These are phyloP conservation scores for Onychomys arenicola DNA, from an alignment of 2,797 vertebrate genomes.

Conservation along the genomic window DNA sequence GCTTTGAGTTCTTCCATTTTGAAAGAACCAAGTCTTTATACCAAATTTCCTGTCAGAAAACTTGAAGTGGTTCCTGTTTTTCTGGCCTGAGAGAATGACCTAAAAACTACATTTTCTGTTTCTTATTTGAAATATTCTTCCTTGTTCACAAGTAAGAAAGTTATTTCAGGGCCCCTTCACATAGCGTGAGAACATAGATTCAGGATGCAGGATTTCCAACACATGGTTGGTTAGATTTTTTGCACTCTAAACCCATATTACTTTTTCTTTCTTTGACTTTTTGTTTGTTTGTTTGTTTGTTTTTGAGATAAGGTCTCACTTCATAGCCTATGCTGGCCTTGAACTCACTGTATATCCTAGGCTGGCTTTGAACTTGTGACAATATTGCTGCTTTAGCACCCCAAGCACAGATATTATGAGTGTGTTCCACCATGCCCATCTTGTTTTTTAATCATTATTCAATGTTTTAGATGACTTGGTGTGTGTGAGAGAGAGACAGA, in stretches of 20 bases:
- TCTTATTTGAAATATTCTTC: neutral
- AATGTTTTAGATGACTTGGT: neutral
- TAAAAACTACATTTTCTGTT: neutral
- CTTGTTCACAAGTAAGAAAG: neutral
- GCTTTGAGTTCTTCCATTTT: neutral
- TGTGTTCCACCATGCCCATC: neutral
- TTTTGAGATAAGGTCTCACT: neutral
- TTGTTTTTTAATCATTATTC: slow-evolving; percentile 12
- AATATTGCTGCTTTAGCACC: neutral
- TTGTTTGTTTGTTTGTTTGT: too few relatives aligned
- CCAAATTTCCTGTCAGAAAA: neutral
- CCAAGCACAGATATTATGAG: neutral
- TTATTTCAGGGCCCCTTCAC: neutral
- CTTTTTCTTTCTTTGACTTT: neutral
- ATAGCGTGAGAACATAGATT: neutral
- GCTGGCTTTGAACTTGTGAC: neutral
- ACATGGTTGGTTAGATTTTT: neutral
- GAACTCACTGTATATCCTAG: neutral
- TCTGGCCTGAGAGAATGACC: neutral
- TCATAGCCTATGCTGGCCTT: neutral
- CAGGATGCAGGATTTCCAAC: neutral
- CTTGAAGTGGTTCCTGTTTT: neutral
- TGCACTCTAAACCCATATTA: neutral
- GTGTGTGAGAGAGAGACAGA: neutral
- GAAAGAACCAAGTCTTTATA: neutral